phyloP scores from a whole-genome alignment of 2,113 vertebrate species.

The Craseonycteris thonglongyai region DNA sequence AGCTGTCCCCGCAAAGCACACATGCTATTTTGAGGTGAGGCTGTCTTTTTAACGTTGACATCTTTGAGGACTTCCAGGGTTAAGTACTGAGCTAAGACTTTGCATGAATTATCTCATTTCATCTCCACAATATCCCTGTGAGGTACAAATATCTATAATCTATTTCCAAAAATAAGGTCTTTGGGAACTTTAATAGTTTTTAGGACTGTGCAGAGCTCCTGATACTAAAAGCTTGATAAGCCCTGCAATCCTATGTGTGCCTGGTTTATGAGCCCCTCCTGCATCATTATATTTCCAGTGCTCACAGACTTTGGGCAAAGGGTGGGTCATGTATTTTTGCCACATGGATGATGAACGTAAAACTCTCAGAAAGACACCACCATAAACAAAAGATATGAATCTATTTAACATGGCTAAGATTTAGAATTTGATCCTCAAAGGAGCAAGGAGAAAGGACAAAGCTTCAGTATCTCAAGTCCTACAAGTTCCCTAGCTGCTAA shows the following conservation, averaged over 20 bases:
- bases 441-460: background rate
- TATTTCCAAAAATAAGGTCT: background rate
- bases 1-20: background rate
- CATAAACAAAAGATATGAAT: background rate
- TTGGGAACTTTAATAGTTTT: background rate
- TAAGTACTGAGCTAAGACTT: background rate
- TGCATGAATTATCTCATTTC: background rate
- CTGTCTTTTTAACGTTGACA: background rate
- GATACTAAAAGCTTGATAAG: background rate
- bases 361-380: background rate
- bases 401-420: background rate
- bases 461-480: background rate
- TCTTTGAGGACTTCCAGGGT: background rate
- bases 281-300: background rate
- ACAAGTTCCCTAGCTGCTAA: background rate
- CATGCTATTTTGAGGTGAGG: background rate
- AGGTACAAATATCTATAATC: background rate
- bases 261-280: background rate
- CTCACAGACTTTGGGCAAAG: background rate
- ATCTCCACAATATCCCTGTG: background rate
- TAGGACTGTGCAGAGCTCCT: background rate
- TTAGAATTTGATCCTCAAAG: background rate
- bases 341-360: background rate
- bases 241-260: accelerated
- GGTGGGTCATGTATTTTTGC: background rate